A percentile compares a stretch with the other conserved stretches of the same genome.
Evolutionary conservation across 2,797 vertebrate species (phyloP).

Genomic region (Lemur catta): DNA sequence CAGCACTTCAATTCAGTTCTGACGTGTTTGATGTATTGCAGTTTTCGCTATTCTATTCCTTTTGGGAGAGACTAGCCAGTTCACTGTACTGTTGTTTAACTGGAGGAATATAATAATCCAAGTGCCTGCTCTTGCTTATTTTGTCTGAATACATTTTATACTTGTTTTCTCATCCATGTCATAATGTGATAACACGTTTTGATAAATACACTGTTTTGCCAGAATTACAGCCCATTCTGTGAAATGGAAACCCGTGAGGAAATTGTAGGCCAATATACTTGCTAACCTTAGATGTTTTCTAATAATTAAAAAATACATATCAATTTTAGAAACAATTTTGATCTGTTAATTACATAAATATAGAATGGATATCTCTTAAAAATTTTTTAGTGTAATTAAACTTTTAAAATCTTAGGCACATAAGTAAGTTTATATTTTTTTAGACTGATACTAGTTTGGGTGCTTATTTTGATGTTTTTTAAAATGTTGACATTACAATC

Average conservation of each 20-base stretch:
- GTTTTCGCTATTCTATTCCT: neutral
- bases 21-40: fast-evolving
- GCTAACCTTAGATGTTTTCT: slow-evolving; percentile 57
- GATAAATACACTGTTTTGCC: slow-evolving; percentile 13
- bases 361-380: slow-evolving; percentile 54
- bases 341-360: slow-evolving; percentile 54
- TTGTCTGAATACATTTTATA: neutral
- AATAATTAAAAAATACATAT: slow-evolving; percentile 58
- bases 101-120: neutral
- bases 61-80: neutral
- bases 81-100: neutral
- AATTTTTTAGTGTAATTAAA: slow-evolving; percentile 48
- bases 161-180: neutral
- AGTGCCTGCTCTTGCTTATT: neutral
- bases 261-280: slow-evolving; percentile 45
- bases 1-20: fast-evolving
- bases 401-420: slow-evolving; percentile 63
- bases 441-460: slow-evolving; percentile 27
- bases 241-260: slow-evolving; percentile 40
- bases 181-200: neutral
- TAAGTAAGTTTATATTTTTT: slow-evolving; percentile 53
- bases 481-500: neutral
- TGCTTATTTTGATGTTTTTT: slow-evolving; percentile 19
- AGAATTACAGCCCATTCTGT: slow-evolving; percentile 53
- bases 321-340: slow-evolving; percentile 65